Conservation (phyloP, 2,888 invertebrate genomes). For the Cephus sareptanus region DNA sequence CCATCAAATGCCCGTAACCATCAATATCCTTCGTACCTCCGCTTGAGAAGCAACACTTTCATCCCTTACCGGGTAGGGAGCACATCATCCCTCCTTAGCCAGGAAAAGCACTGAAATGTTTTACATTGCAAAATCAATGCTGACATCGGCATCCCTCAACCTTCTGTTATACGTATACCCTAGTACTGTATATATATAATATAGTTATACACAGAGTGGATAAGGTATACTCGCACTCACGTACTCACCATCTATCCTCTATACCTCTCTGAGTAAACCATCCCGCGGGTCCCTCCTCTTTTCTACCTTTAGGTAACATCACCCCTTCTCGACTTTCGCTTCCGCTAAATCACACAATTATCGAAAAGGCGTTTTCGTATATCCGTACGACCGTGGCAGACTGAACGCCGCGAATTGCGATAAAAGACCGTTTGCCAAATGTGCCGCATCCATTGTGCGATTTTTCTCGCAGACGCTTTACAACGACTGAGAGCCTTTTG, state of each 20-base stretch:
- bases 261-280: constrained; percentile 8
- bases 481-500: background rate
- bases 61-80: constrained; percentile 29
- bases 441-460: background rate
- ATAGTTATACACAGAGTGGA: too few relatives aligned
- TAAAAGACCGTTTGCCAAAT: background rate
- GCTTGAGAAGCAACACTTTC: constrained; percentile 23
- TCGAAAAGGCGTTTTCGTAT: constrained; percentile 58
- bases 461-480: background rate
- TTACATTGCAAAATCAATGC: constrained; percentile 66
- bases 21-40: constrained; percentile 60
- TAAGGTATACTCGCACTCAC: background rate
- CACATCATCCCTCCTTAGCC: constrained; percentile 22
- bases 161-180: constrained; percentile 19
- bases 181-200: background rate
- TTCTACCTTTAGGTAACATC: constrained; percentile 1
- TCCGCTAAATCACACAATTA: constrained; percentile 62
- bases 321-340: constrained; percentile 31
- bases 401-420: background rate
- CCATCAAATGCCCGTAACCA: constrained; percentile 66
- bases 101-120: constrained; percentile 56
- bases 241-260: constrained; percentile 12
- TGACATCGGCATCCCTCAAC: constrained; percentile 39
- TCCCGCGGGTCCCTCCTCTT: background rate
- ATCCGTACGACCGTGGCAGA: constrained; percentile 12